phyloP scores from a whole-genome alignment of 2,797 vertebrate genomes.

The Rachycentron canadum region DNA sequence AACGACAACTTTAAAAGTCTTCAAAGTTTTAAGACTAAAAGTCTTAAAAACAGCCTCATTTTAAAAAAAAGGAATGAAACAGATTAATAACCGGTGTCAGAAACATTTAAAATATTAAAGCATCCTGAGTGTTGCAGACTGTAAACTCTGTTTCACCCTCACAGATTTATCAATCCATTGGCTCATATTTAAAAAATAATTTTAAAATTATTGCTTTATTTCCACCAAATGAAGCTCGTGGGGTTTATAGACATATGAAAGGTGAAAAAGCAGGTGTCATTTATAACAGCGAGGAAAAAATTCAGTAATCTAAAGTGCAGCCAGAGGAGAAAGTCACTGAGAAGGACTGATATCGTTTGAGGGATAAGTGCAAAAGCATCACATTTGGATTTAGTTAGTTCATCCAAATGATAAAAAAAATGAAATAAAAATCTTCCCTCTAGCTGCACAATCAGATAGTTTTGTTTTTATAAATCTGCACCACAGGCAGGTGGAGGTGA shows the following conservation, averaged over 20 bases:
- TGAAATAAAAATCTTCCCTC: neutral
- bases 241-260: neutral
- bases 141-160: neutral
- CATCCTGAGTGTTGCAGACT: neutral
- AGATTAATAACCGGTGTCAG: neutral
- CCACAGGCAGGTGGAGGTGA: neutral
- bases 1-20: no score
- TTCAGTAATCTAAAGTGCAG: conserved; percentile 11
- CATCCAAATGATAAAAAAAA: neutral
- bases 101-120: neutral
- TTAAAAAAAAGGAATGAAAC: neutral
- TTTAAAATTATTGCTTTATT: neutral
- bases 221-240: neutral
- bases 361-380: conserved; percentile 33
- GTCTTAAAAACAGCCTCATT: neutral
- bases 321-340: neutral
- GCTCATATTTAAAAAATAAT: neutral
- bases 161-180: neutral
- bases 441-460: neutral
- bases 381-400: conserved; percentile 26
- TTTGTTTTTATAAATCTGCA: neutral
- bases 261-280: neutral
- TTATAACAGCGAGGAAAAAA: neutral
- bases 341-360: neutral
- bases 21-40: no score